A percentile compares a stretch with the other conserved stretches of the same genome.
Evolutionary conservation across 2,888 invertebrate genomes (phyloP).

Genomic region (Mythimna pallens): DNA sequence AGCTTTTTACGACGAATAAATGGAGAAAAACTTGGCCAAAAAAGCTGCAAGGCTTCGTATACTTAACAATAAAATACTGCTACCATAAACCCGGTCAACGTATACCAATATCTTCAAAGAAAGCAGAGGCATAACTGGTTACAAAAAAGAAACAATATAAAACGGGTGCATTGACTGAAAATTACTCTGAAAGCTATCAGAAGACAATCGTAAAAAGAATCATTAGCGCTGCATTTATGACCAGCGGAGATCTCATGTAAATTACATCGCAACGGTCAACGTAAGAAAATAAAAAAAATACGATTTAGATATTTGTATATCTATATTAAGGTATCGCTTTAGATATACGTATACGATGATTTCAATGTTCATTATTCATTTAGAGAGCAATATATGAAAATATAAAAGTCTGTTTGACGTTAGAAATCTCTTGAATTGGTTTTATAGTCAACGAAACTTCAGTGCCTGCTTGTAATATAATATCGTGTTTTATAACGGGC

Average conservation of each 20-base stretch:
- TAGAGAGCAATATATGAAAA: constrained; percentile 17
- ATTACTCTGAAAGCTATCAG: constrained; percentile 56
- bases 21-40: constrained; percentile 23
- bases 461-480: constrained; percentile 1
- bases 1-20: not conserved
- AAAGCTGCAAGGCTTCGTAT: constrained; percentile 6
- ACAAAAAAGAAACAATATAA: constrained; percentile 47
- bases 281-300: constrained; percentile 37
- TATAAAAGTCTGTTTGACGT: constrained; percentile 23
- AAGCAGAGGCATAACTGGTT: constrained; percentile 25
- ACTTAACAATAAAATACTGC: constrained; percentile 31
- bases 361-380: constrained; percentile 42
- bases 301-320: constrained; percentile 29
- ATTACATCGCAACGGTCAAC: constrained; percentile 46
- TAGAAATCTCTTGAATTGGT: constrained; percentile 36
- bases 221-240: constrained; percentile 59
- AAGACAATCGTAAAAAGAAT: constrained; percentile 64
- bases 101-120: constrained; percentile 41
- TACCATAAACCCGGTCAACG: constrained; percentile 20
- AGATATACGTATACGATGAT: constrained; percentile 34
- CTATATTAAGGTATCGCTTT: constrained; percentile 8
- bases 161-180: constrained; percentile 54
- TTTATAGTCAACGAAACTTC: constrained; percentile 16
- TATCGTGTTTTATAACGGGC: constrained; percentile 13
- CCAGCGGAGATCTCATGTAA: constrained; percentile 48